Base-by-base conservation (phyloP, 2,888 invertebrate species). In the Labia minor region DNA sequence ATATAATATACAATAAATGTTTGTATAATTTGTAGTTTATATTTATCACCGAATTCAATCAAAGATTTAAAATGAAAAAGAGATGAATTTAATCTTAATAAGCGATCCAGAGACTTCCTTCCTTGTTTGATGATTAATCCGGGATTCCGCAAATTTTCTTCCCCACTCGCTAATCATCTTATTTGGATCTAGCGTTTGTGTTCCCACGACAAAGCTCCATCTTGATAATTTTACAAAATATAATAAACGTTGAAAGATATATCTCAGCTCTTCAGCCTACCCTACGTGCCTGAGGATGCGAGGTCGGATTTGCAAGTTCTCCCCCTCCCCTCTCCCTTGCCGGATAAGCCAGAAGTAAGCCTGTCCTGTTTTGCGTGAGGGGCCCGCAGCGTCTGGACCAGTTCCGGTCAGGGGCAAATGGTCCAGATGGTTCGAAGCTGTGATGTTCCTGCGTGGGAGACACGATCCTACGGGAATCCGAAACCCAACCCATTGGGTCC, bases 141-240 rank as follows among this genome's bases (percentile, higher is more conserved):
- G 26, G 26, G 26, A 26, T 26, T 26, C 26, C 26, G 3, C 26
- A 26, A 26, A 26, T 26, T 26, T 26, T 8, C 26, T 26, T 8
- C 26, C 26, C 8, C 26, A 3, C 8, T 26, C 4, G 26, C 26
- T 26, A 26, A 26, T 26, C 26, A 3, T 26, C 8, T 3, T 26
- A 3, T 26, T 6, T 26, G 8, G 3, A 26, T 26, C 26, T 26
- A 26, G 4, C 8, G 26, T 26, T 26, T 26, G n/a, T n/a, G 16
- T 49, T 49, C 49, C 49, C 49, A 49, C 49, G 49, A 49, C 49
- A 49, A n/a, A 11, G 14, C 49, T 49, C 49, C 3, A 49, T 49
- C 49, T 33, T 49, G 49, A 49, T 49, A 49, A 49, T 49, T 26
- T n/a, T 49, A 49, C 49, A 49, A 49, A 49, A 49, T 11, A 49